Conservation (phyloP, 2,113 vertebrate species). For the Corythaeola cristata region DNA sequence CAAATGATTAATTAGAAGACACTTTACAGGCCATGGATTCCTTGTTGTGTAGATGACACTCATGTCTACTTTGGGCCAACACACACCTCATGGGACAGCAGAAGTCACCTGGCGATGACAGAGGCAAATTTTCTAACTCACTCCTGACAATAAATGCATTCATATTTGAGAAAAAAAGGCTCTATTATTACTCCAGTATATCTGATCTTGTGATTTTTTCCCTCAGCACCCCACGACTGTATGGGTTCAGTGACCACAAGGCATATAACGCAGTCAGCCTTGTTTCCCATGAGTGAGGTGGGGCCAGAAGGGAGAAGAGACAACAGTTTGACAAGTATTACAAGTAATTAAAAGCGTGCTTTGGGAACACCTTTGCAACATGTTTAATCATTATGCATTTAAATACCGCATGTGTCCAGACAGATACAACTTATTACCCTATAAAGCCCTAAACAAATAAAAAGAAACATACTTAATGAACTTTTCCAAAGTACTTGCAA, state of each 20-base stretch:
- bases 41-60: background rate
- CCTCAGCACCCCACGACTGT: background rate
- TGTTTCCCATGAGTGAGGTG: conserved; percentile 9
- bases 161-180: background rate
- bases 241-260: background rate
- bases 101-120: background rate
- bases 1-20: background rate
- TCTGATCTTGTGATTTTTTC: background rate
- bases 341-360: background rate
- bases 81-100: background rate
- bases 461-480: background rate
- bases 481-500: background rate
- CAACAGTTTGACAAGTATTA: background rate
- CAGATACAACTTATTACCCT: background rate
- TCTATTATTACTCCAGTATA: background rate
- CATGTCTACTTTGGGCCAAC: background rate
- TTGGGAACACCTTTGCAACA: background rate
- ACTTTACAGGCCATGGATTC: background rate
- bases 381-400: background rate
- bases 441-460: background rate
- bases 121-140: background rate
- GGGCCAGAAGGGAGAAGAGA: background rate
- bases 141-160: background rate
- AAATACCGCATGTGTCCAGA: background rate
- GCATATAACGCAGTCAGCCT: background rate